phyloP scores from a whole-genome alignment of 1,140 invertebrate species.

The Bombus huntii region DNA sequence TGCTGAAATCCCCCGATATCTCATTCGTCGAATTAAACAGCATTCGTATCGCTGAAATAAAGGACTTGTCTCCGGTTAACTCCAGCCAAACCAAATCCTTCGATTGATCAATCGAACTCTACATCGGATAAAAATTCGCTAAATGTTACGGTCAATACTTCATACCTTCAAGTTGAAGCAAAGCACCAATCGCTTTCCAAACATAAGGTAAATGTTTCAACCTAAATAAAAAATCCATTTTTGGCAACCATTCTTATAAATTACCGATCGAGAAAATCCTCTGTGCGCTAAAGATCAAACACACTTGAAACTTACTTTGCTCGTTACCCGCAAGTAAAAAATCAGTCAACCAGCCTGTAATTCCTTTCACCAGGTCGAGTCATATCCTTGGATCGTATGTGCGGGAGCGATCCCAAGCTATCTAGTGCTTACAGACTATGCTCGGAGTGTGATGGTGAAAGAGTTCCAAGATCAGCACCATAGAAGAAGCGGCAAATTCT shows the following conservation, averaged over 20 bases:
- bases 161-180: too few species aligned
- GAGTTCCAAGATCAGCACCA: conserved; percentile 4
- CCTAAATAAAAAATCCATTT: not conserved
- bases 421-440: not conserved
- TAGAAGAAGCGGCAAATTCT: not conserved
- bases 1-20: not conserved
- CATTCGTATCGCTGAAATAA: too few species aligned
- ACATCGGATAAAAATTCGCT: too few species aligned
- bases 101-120: too few species aligned
- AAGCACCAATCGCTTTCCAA: too few species aligned
- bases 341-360: not conserved
- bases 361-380: not conserved
- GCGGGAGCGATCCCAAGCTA: not conserved
- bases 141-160: too few species aligned
- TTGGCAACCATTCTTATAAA: not conserved
- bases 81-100: too few species aligned
- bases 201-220: too few species aligned
- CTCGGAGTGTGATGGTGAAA: not conserved
- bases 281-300: not conserved
- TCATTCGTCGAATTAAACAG: not conserved
- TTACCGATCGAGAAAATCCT: not conserved
- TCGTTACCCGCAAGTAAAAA: not conserved
- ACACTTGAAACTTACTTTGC: not conserved
- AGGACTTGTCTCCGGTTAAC: too few species aligned
- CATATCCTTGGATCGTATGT: not conserved